Evolutionary conservation across 1,140 invertebrate genomes (phyloP), one percentile per base, ranked within the genome.

Genomic region (Bombus sibiricus): DNA sequence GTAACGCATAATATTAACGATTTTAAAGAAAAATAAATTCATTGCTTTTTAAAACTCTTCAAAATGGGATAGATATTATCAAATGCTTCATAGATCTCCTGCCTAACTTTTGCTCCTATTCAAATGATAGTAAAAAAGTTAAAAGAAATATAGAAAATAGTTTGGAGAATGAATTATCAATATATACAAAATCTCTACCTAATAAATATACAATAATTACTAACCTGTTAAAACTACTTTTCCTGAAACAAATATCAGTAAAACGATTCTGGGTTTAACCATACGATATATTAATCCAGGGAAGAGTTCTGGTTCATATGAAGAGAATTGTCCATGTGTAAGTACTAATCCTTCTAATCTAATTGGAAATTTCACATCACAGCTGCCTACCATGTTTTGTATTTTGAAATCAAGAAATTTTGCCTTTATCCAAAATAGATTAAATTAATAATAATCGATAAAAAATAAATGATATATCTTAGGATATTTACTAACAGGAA

Each of bases 401-500:
- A 99, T 99, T 96, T 99, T 99, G 94, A 99, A 99, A 93, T 99
- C 99, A 75, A 99, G 96, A 95, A 99, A 99, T 95, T 99, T 99
- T 12, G 99, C 99, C 97, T 99, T 41, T 41, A 74, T n/a, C 0
- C 10, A 85, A 80, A 81, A 71, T 68, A 57, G 43, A 86, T 79
- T 28, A 53, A 39, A n/a, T 72, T 76, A 13, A 41, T 75, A 59
- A 86, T 62, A 68, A 80, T 57, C 1, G 13, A 69, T 80, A 34
- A 80, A 39, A 76, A 77, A 47, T 71, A 41, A 77, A 62, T 59
- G 5, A 57, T 68, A 87, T 81, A 72, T 15, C 79, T 15, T 66
- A 66, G 15, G 77, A 86, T 39, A 3, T 71, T 81, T 92, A 96
- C 96, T 96, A 96, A 98, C 98, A 41, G 97, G 96, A 96, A 99